phyloP scores from a whole-genome alignment of 2,888 invertebrate species.

The Lithophane socia region DNA sequence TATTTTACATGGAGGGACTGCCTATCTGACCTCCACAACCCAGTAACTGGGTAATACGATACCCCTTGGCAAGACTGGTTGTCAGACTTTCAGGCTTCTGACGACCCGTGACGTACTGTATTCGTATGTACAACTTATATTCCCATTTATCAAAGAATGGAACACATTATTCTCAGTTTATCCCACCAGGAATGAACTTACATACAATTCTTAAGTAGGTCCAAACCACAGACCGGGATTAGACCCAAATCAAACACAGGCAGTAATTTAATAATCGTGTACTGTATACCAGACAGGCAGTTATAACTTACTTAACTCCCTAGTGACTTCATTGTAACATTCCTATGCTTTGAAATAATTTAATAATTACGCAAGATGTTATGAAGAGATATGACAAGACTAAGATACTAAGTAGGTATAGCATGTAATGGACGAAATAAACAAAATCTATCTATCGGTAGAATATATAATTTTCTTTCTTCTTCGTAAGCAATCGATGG shows the following conservation, averaged over 20 bases:
- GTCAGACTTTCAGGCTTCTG: not conserved
- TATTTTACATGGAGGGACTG: no score
- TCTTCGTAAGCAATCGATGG: not conserved
- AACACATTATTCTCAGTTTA: conserved; percentile 17
- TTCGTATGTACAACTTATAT: not conserved
- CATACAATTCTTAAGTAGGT: conserved; percentile 26
- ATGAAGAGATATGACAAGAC: not conserved
- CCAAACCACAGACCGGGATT: conserved; percentile 43
- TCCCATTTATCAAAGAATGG: conserved; percentile 4
- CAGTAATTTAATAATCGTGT: conserved; percentile 56
- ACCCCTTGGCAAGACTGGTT: not conserved
- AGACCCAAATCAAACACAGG: conserved; percentile 57
- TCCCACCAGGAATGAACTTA: conserved; percentile 24
- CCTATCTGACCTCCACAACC: no score
- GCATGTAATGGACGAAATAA: not conserved
- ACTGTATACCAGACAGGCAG: conserved; percentile 21
- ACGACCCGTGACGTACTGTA: not conserved
- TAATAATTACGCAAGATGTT: not conserved
- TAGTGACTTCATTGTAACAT: conserved; percentile 23
- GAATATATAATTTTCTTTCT: not conserved
- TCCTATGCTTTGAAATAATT: conserved; percentile 1
- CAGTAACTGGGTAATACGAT: not conserved
- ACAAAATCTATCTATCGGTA: no score
- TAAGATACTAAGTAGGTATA: not conserved
- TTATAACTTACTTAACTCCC: conserved; percentile 22